Conservation (phyloP, 2,113 vertebrate species). For the Albula goreensis region DNA sequence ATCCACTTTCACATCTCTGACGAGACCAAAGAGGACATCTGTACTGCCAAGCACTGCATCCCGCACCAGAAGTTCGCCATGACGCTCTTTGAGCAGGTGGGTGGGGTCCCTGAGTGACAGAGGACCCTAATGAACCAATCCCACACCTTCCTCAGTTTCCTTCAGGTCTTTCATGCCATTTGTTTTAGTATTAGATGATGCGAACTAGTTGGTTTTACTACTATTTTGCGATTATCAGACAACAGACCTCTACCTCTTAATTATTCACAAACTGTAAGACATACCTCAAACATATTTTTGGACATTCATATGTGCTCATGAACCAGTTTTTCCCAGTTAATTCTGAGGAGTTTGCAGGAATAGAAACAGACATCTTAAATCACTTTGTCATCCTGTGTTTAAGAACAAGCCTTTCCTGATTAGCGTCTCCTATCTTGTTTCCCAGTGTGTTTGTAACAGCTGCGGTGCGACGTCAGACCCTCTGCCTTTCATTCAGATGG, state of each 20-base stretch:
- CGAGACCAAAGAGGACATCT: conserved; percentile 93
- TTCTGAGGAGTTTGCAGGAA: neutral
- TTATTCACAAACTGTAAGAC: too few relatives aligned
- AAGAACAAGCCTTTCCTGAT: neutral
- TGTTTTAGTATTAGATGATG: neutral
- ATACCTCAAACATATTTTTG: too few relatives aligned
- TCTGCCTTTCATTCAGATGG: conserved; percentile 95
- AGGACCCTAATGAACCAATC: too few relatives aligned
- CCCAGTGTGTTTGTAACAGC: conserved; percentile 91
- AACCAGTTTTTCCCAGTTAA: neutral
- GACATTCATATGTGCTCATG: neutral
- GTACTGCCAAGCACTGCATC: conserved; percentile 89
- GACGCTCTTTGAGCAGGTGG: conserved; percentile 96
- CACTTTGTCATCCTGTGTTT: neutral
- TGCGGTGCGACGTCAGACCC: conserved; percentile 95
- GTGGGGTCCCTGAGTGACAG: neutral
- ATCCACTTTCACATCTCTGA: conserved; percentile 97
- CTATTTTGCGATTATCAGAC: neutral
- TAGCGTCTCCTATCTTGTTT: conserved; percentile 29
- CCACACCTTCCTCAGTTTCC: neutral
- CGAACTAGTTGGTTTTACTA: neutral
- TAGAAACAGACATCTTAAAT: neutral
- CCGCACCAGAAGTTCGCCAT: conserved; percentile 98
- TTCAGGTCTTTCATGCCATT: neutral
- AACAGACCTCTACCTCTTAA: neutral